Evolutionary conservation across 2,797 vertebrate genomes (phyloP).

Genomic region (Perodicticus potto): DNA sequence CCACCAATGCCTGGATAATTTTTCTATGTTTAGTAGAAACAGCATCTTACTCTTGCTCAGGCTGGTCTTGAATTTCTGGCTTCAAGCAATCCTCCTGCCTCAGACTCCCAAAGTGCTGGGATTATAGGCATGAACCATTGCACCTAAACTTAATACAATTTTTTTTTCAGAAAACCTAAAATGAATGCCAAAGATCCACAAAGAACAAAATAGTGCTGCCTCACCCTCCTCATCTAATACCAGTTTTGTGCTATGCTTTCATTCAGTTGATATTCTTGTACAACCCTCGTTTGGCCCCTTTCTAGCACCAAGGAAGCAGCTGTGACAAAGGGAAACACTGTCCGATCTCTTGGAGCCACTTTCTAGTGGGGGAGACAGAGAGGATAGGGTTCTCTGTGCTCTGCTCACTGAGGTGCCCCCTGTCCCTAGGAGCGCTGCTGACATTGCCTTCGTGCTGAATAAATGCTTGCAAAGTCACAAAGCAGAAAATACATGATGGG

Average conservation of each 20-base stretch:
- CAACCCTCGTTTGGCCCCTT: neutral
- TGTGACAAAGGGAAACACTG: too few relatives aligned
- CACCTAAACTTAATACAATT: neutral
- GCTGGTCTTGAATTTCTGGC: neutral
- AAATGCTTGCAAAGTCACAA: neutral
- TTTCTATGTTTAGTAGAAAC: too few relatives aligned
- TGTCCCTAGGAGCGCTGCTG: neutral
- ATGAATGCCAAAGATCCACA: neutral
- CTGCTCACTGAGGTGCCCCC: neutral
- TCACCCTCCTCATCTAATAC: neutral
- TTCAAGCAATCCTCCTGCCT: neutral
- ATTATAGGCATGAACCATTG: neutral
- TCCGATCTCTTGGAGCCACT: accelerated
- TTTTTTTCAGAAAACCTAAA: neutral
- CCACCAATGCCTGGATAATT: neutral
- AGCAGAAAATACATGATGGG: neutral
- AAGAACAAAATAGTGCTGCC: neutral
- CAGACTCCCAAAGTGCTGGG: neutral
- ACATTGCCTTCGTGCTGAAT: neutral
- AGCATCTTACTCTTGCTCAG: too few relatives aligned
- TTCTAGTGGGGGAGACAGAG: neutral
- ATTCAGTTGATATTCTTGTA: neutral
- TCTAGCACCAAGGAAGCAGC: neutral
- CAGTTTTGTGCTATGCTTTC: neutral
- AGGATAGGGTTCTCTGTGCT: neutral